Conservation (phyloP, 2,888 invertebrate genomes). For the Amphipyra berbera region DNA sequence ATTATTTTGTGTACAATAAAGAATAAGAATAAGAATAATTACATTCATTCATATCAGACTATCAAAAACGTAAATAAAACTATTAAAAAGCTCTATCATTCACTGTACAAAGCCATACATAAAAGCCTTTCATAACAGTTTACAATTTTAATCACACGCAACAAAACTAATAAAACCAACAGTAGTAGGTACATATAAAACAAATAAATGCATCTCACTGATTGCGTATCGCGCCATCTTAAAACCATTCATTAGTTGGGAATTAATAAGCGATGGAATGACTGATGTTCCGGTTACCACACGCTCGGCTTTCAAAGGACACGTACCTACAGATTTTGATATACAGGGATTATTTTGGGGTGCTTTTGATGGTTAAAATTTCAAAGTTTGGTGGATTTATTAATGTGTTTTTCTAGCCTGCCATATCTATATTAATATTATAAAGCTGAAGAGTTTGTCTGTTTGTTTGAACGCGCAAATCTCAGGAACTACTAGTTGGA, state of each 20-base stretch:
- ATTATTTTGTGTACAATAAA: too few relatives aligned
- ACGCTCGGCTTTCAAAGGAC: slow-evolving; percentile 18
- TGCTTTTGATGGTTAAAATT: slow-evolving; percentile 9
- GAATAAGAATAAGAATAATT: too few relatives aligned
- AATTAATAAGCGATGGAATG: slow-evolving; percentile 64
- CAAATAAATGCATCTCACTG: slow-evolving; percentile 32
- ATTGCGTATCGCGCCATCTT: slow-evolving; percentile 52
- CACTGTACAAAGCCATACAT: background rate
- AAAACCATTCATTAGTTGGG: slow-evolving; percentile 62
- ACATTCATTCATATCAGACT: too few relatives aligned
- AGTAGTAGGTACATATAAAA: slow-evolving; percentile 27
- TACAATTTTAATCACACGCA: slow-evolving; percentile 23
- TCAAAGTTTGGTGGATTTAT: slow-evolving; percentile 11
- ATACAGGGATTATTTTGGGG: slow-evolving; percentile 2
- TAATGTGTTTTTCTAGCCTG: background rate
- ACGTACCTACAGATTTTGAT: slow-evolving; percentile 5
- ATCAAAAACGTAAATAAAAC: too few relatives aligned
- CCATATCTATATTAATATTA: too few relatives aligned
- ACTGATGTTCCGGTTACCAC: slow-evolving; percentile 50
- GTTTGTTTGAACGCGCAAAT: too few relatives aligned
- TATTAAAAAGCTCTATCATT: background rate
- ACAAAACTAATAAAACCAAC: slow-evolving; percentile 27
- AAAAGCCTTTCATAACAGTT: slow-evolving; percentile 11
- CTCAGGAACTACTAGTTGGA: too few relatives aligned
- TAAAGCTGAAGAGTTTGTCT: too few relatives aligned